Conservation (phyloP, 2,888 invertebrate species). For the Agonopterix alstromeriana region DNA sequence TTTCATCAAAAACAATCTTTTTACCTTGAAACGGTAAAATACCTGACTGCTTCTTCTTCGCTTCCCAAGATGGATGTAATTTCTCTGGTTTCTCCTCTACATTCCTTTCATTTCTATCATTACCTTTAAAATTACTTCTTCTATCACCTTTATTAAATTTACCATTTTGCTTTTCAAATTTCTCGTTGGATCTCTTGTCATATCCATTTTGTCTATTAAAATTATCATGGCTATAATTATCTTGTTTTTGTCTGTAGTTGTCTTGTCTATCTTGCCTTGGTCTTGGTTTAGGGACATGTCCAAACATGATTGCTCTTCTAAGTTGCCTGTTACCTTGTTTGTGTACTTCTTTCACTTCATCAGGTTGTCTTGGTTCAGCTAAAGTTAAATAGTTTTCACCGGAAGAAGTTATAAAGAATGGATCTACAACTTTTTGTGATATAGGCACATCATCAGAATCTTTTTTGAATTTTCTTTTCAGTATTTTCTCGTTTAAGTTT, state of each 20-base stretch:
- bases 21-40: slow-evolving; percentile 66
- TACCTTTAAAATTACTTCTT: slow-evolving; percentile 8
- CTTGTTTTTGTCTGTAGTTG: slow-evolving; percentile 22
- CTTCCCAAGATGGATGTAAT: slow-evolving; percentile 75
- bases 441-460: slow-evolving; percentile 22
- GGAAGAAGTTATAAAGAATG: slow-evolving; percentile 62
- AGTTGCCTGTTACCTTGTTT: slow-evolving; percentile 58
- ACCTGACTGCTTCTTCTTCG: slow-evolving; percentile 63
- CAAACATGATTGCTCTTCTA: slow-evolving; percentile 67
- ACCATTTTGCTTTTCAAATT: slow-evolving; percentile 1
- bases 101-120: slow-evolving; percentile 16
- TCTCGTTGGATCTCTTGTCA: slow-evolving; percentile 7
- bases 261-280: slow-evolving; percentile 27
- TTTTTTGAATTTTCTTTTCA: slow-evolving; percentile 48
- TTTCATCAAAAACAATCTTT: slow-evolving; percentile 63
- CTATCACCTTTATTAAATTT: slow-evolving; percentile 9
- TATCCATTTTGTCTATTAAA: slow-evolving; percentile 17
- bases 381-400: slow-evolving; percentile 66
- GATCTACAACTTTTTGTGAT: slow-evolving; percentile 54
- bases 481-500: slow-evolving; percentile 54
- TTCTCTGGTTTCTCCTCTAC: slow-evolving; percentile 44
- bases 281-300: slow-evolving; percentile 49
- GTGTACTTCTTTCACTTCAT: slow-evolving; percentile 62
- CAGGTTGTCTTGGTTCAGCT: slow-evolving; percentile 59
- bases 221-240: slow-evolving; percentile 17